A percentile compares a stretch with the other conserved stretches of the same genome.
Conservation (phyloP, 2,797 vertebrate species). For the Argya squamiceps region DNA sequence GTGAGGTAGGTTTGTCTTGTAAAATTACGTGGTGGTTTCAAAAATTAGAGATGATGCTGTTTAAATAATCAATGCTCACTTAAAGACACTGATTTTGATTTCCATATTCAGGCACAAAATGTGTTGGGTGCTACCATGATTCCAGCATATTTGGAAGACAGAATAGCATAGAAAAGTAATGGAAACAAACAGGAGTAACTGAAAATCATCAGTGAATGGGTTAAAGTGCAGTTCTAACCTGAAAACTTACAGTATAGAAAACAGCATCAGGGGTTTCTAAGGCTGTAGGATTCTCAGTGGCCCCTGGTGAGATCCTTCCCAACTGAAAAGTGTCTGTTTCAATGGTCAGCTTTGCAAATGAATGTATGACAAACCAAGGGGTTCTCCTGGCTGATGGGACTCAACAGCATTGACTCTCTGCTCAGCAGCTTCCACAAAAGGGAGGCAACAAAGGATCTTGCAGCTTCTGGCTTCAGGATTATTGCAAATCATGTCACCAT, state of each 20-base stretch:
- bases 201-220: background rate
- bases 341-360: background rate
- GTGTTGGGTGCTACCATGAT: background rate
- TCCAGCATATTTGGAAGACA: background rate
- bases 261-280: background rate
- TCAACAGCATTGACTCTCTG: background rate
- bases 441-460: background rate
- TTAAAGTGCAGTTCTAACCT: slow-evolving; percentile 19
- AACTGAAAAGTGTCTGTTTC: background rate
- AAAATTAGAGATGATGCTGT: background rate
- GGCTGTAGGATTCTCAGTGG: background rate
- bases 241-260: background rate
- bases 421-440: background rate
- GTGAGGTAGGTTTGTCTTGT: slow-evolving; percentile 14
- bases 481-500: background rate
- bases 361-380: background rate
- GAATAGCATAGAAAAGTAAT: background rate
- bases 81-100: background rate
- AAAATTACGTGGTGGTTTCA: background rate
- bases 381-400: background rate
- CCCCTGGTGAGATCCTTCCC: background rate
- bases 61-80: background rate
- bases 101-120: background rate
- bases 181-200: background rate
- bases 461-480: background rate